phyloP scores from a whole-genome alignment of 1,140 invertebrate species.

The Goniozus legneri region DNA sequence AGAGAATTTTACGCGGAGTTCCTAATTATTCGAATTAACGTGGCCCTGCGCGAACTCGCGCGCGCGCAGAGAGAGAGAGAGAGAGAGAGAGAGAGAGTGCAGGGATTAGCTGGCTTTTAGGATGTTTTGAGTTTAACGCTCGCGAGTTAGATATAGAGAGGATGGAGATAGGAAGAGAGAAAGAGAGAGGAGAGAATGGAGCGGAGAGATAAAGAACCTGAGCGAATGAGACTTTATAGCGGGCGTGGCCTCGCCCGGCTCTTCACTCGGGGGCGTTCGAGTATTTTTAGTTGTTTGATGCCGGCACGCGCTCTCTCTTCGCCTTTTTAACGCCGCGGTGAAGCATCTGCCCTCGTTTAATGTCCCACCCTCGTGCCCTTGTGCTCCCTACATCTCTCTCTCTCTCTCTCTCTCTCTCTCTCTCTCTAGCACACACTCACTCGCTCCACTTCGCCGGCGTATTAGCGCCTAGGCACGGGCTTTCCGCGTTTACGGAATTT shows the following conservation, averaged over 20 bases:
- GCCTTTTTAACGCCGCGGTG: slow-evolving; percentile 30
- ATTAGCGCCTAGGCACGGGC: too few relatives aligned
- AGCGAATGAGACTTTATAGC: slow-evolving; percentile 37
- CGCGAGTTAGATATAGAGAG: too few relatives aligned
- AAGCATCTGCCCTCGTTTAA: slow-evolving; percentile 37
- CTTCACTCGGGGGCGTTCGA: slow-evolving; percentile 31
- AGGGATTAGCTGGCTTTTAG: slow-evolving; percentile 14
- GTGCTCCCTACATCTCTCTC: slow-evolving; percentile 7
- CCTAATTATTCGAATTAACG: slow-evolving; percentile 34
- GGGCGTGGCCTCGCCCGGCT: slow-evolving; percentile 39
- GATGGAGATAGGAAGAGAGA: slow-evolving; percentile 12
- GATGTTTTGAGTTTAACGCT: too few relatives aligned
- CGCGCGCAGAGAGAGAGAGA: too few relatives aligned
- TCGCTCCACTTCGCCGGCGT: background rate
- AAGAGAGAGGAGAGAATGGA: slow-evolving; percentile 2
- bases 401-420: slow-evolving; percentile 4
- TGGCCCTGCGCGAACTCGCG: slow-evolving; percentile 11
- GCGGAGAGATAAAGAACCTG: background rate
- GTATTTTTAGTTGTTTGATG: slow-evolving; percentile 47
- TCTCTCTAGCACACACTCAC: slow-evolving; percentile 1
- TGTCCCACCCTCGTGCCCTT: slow-evolving; percentile 17
- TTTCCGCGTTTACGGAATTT: too few relatives aligned
- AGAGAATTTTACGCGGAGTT: too few relatives aligned
- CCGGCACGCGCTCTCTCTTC: slow-evolving; percentile 37
- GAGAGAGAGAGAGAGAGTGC: slow-evolving; percentile 6